Conservation (phyloP, 2,113 vertebrate species). For the Chaenocephalus aceratus region DNA sequence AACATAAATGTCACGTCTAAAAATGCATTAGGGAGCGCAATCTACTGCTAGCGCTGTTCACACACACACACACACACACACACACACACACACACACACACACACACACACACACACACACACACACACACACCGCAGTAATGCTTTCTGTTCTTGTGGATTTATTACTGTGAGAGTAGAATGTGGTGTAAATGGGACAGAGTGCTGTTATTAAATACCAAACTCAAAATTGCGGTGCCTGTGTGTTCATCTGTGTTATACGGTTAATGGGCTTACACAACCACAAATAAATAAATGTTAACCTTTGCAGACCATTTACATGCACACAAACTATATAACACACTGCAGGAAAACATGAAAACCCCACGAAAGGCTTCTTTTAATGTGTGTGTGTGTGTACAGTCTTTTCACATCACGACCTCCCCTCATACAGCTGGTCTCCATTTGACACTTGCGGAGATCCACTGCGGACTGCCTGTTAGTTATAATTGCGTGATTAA, state of each 20-base stretch:
- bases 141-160: conserved; percentile 45
- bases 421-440: conserved; percentile 1
- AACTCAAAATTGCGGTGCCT: conserved; percentile 18
- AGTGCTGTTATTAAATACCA: conserved; percentile 41
- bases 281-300: too few species aligned
- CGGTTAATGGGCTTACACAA: too few species aligned
- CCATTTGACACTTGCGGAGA: conserved; percentile 25
- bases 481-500: conserved; percentile 62
- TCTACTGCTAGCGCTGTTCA: conserved; percentile 22
- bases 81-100: conserved; percentile 6
- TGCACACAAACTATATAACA: too few species aligned
- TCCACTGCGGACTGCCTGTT: neutral
- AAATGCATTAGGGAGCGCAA: conserved; percentile 55
- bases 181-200: conserved; percentile 45
- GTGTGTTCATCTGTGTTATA: neutral
- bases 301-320: too few species aligned
- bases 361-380: neutral
- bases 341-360: too few species aligned
- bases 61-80: conserved; percentile 32
- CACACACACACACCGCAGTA: conserved; percentile 6
- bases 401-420: neutral
- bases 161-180: conserved; percentile 56
- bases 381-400: neutral
- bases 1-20: conserved; percentile 57
- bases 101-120: too few species aligned